phyloP scores from a whole-genome alignment of 2,888 invertebrate genomes.

The Andrena haemorrhoa region DNA sequence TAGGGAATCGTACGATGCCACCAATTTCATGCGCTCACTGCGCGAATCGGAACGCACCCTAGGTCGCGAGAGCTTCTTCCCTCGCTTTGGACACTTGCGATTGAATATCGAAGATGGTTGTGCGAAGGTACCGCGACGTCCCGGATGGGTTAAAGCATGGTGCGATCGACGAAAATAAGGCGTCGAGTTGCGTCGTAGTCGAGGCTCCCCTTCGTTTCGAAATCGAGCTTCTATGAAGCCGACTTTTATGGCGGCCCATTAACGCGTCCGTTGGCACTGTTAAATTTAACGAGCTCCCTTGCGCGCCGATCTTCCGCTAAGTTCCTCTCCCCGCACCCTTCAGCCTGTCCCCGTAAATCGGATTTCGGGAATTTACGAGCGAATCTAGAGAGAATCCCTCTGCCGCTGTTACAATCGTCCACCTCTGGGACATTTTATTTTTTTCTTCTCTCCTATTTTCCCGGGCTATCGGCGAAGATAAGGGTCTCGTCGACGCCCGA shows the following conservation, averaged over 20 bases:
- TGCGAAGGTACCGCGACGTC: too few relatives aligned
- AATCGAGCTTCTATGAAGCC: slow-evolving; percentile 32
- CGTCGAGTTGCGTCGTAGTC: slow-evolving; percentile 13
- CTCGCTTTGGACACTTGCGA: neutral
- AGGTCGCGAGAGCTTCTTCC: neutral
- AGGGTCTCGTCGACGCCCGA: neutral
- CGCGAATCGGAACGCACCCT: too few relatives aligned
- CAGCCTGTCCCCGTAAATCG: slow-evolving; percentile 8
- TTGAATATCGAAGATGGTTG: neutral
- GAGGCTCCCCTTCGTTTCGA: too few relatives aligned
- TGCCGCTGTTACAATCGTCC: neutral
- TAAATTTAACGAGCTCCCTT: slow-evolving; percentile 52
- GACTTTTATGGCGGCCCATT: slow-evolving; percentile 46
- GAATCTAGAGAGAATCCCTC: neutral
- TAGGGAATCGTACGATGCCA: too few relatives aligned
- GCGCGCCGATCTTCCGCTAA: slow-evolving; percentile 14
- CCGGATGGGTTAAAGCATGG: neutral
- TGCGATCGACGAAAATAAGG: slow-evolving; percentile 37
- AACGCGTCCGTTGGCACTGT: slow-evolving; percentile 42
- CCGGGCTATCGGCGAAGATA: neutral
- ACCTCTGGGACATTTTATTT: neutral
- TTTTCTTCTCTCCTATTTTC: neutral
- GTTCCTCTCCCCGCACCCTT: neutral
- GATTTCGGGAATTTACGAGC: slow-evolving; percentile 37
- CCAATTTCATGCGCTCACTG: too few relatives aligned